Percentiles rank a stretch among this genome's conserved stretches.
Conservation (phyloP, 2,113 vertebrate genomes). For the Platichthys flesus region DNA sequence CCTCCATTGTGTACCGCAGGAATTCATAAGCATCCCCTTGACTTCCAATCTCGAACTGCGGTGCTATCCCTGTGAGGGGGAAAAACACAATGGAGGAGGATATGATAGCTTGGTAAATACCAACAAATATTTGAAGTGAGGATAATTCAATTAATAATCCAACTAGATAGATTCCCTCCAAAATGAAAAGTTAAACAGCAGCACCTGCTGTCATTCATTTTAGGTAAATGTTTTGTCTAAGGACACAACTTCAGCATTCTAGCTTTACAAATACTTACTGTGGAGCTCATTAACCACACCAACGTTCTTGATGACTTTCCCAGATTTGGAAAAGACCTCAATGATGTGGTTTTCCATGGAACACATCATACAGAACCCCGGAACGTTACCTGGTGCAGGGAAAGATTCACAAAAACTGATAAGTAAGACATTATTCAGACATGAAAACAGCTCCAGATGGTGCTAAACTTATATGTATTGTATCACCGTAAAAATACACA, state of each 20-base stretch:
- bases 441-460: neutral
- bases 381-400: slow-evolving; percentile 85
- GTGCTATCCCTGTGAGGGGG: slow-evolving; percentile 88
- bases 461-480: neutral
- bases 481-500: neutral
- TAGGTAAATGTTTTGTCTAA: slow-evolving; percentile 4
- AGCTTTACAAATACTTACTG: slow-evolving; percentile 68
- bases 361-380: slow-evolving; percentile 98
- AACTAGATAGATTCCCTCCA: slow-evolving; percentile 51
- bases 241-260: neutral
- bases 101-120: neutral
- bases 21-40: slow-evolving; percentile 99
- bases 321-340: slow-evolving; percentile 92
- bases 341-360: slow-evolving; percentile 95
- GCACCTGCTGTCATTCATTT: slow-evolving; percentile 35
- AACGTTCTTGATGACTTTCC: slow-evolving; percentile 92
- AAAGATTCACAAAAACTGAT: slow-evolving; percentile 20
- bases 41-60: slow-evolving; percentile 94
- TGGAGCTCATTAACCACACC: slow-evolving; percentile 94
- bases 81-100: neutral
- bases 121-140: neutral
- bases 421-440: neutral
- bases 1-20: slow-evolving; percentile 94
- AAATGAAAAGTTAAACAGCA: slow-evolving; percentile 43
- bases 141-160: neutral